A percentile compares a stretch with the other conserved stretches of the same genome.
phyloP scores from a whole-genome alignment of 1,140 invertebrate species.

The Semibalanus balanoides region DNA sequence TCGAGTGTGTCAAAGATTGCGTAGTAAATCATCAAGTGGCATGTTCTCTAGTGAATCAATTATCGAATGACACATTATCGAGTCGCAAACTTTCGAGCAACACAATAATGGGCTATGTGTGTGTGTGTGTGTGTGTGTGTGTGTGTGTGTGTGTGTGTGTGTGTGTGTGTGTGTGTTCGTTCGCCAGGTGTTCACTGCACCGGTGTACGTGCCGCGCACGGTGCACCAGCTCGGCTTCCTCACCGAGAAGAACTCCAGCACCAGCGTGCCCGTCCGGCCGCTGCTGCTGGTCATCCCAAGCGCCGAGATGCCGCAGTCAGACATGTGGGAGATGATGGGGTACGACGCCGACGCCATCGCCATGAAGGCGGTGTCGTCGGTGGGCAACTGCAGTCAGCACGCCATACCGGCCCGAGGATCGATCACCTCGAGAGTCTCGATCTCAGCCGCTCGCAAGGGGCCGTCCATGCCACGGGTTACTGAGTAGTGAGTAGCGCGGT shows the following conservation, averaged over 20 bases:
- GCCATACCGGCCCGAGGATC: too few relatives aligned
- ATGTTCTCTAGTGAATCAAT: too few relatives aligned
- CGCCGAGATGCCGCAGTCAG: background rate
- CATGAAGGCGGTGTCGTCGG: background rate
- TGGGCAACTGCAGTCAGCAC: background rate
- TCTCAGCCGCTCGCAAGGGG: too few relatives aligned
- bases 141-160: too few relatives aligned
- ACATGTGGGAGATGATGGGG: background rate
- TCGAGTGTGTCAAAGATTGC: too few relatives aligned
- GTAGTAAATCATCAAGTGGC: too few relatives aligned
- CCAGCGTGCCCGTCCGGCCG: background rate
- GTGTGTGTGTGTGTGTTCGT: too few relatives aligned
- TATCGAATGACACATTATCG: too few relatives aligned
- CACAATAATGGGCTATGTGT: too few relatives aligned
- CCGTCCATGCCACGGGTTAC: background rate
- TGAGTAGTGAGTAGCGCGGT: background rate
- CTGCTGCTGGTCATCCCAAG: slow-evolving; percentile 7
- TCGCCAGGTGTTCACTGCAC: slow-evolving; percentile 15
- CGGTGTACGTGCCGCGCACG: slow-evolving; percentile 21
- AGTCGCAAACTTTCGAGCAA: too few relatives aligned
- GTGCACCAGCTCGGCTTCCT: slow-evolving; percentile 12
- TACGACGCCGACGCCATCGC: slow-evolving; percentile 1
- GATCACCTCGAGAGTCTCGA: background rate
- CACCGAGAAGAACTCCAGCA: background rate
- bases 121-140: too few relatives aligned